phyloP scores from a whole-genome alignment of 1,140 invertebrate species.

The Cataglyphis hispanica region DNA sequence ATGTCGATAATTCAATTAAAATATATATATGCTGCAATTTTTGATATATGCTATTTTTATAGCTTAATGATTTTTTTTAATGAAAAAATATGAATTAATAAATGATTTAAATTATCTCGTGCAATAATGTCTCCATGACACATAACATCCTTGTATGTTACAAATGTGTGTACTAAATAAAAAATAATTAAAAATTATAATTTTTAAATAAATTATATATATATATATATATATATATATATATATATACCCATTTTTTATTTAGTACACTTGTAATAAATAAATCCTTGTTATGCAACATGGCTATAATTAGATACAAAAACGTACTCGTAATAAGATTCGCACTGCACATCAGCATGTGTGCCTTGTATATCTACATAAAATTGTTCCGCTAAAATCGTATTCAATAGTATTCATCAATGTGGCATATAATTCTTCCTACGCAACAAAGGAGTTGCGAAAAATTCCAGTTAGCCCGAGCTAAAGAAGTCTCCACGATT shows the following conservation, averaged over 20 bases:
- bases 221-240: too few relatives aligned
- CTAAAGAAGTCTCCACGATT: neutral
- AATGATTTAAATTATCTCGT: neutral
- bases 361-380: neutral
- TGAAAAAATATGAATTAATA: neutral
- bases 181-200: neutral
- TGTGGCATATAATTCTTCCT: conserved; percentile 5
- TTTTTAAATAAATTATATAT: neutral
- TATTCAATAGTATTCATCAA: conserved; percentile 30
- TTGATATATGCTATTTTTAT: neutral
- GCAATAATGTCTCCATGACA: neutral
- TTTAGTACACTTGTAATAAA: neutral
- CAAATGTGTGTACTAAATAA: neutral
- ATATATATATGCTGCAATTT: neutral
- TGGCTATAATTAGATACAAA: neutral
- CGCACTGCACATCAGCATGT: neutral
- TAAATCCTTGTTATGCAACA: neutral
- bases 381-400: conserved; percentile 3
- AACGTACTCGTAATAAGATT: conserved; percentile 1
- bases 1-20: neutral
- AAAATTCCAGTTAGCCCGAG: neutral
- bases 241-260: neutral
- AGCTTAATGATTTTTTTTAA: neutral
- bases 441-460: conserved; percentile 12
- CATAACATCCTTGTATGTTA: too few relatives aligned